These are phyloP conservation scores for Corythoichthys intestinalis DNA, from an alignment of 2,113 vertebrate genomes.

Conservation along the genomic window DNA sequence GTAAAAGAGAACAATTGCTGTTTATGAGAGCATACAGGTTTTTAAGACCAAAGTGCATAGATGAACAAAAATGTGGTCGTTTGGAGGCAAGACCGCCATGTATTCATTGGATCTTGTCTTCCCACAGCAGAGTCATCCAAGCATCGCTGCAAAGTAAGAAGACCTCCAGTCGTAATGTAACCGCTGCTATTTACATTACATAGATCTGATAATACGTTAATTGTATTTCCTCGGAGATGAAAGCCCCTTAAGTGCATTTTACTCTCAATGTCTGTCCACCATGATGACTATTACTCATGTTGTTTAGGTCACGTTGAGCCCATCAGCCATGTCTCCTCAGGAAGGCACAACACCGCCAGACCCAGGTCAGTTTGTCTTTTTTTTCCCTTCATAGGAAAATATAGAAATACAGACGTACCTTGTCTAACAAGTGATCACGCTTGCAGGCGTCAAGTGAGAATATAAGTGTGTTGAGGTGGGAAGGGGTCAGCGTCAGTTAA, in stretches of 20 bases:
- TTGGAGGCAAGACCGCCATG: slow-evolving; percentile 5
- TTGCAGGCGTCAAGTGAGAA: slow-evolving; percentile 19
- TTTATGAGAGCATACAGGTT: too few relatives aligned
- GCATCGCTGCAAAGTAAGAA: slow-evolving; percentile 81
- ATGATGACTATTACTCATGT: slow-evolving; percentile 15
- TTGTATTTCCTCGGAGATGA: background rate
- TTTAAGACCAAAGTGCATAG: background rate
- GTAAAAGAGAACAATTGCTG: too few relatives aligned
- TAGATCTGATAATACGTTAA: background rate
- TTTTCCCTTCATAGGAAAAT: background rate
- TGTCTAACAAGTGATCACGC: background rate
- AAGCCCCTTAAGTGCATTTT: background rate
- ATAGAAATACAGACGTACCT: background rate
- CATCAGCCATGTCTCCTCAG: slow-evolving; percentile 34
- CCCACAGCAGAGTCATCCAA: slow-evolving; percentile 82
- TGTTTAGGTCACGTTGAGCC: slow-evolving; percentile 31
- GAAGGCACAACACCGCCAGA: slow-evolving; percentile 37
- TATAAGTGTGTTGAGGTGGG: slow-evolving; percentile 45
- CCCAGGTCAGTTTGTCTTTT: slow-evolving; percentile 55
- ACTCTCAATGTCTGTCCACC: background rate
- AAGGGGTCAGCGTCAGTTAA: slow-evolving; percentile 42
- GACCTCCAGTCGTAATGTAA: background rate
- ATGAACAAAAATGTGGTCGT: slow-evolving; percentile 28
- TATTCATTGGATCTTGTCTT: slow-evolving; percentile 77
- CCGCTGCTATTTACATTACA: background rate